Base-by-base conservation (phyloP, 2,797 vertebrate genomes). In the Premnoplex brunnescens region DNA sequence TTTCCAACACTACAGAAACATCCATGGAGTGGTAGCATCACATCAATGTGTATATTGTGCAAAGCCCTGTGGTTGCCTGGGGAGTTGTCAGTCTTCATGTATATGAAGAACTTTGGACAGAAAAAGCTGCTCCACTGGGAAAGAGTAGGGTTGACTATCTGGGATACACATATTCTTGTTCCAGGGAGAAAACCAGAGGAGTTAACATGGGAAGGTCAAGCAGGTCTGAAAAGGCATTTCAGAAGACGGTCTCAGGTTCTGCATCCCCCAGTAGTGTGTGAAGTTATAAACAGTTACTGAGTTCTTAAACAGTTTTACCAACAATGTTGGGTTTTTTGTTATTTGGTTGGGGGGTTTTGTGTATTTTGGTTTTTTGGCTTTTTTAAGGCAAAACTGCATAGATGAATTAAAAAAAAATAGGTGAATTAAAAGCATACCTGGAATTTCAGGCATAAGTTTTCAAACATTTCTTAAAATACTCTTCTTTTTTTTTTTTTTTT, bases 221-320 rank as follows among this genome's bases (percentile, higher is more conserved):
- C 28, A 86, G 12, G 7, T 68, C n/a, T 62, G 36, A 78, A 56
- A 79, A 48, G 12, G 14, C 6, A 8, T 60, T 60, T 94, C 74
- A 46, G 43, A 86, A 58, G 22, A 37, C 39, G 8, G 4, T 72
- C 2, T 46, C n/a, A 48, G 51, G 23, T 77, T 78, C 30, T 85
- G 20, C 0, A 1, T 27, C 2, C 39, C 27, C 9, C 8, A 27
- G 10, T 34, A 48, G 23, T 55, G 10, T 44, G 14, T 51, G 69
- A 62, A 95, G 13, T 19, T 20, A 52, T 20, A 51, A 55, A 15
- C 12, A 32, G 12, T 66, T 58, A 56, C 18, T 44, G 27, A 68
- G 12, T 13, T 89, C 54, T 86, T 78, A 23, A 80, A 37, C 7
- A 58, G 5, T 71, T 94, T 80, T 91, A n/a, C 51, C 24, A 18